Conservation (phyloP, 2,113 vertebrate species). For the Hyperopisus bebe region DNA sequence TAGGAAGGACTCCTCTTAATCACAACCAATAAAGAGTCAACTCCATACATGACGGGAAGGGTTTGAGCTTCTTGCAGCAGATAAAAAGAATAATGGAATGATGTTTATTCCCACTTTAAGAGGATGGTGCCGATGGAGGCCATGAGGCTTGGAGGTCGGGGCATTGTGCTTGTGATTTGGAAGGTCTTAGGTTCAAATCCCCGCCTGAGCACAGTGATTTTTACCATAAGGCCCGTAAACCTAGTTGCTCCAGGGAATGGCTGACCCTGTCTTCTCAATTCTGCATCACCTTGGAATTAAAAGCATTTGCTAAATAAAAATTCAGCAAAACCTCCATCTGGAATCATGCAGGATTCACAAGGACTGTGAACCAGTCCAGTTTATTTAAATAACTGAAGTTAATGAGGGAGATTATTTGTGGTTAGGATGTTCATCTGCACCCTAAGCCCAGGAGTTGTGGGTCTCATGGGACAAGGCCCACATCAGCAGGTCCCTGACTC, state of each 20-base stretch:
- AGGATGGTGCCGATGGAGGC: background rate
- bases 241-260: background rate
- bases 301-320: background rate
- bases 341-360: background rate
- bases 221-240: background rate
- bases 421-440: background rate
- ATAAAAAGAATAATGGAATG: background rate
- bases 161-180: background rate
- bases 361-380: background rate
- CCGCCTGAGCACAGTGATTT: background rate
- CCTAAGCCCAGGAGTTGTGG: slow-evolving; percentile 47
- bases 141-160: background rate
- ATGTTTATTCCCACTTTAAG: background rate
- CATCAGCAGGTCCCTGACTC: background rate
- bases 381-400: background rate
- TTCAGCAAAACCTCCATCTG: background rate
- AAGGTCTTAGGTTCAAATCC: background rate
- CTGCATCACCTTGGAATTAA: background rate
- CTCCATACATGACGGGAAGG: background rate
- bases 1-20: background rate
- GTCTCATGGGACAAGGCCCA: slow-evolving; percentile 45
- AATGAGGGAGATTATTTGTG: background rate
- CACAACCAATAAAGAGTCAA: background rate
- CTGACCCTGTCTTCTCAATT: background rate
- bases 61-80: background rate